A percentile compares a stretch with the other conserved stretches of the same genome.
Evolutionary conservation across 2,113 vertebrate species (phyloP).

Genomic region (Hucho hucho): DNA sequence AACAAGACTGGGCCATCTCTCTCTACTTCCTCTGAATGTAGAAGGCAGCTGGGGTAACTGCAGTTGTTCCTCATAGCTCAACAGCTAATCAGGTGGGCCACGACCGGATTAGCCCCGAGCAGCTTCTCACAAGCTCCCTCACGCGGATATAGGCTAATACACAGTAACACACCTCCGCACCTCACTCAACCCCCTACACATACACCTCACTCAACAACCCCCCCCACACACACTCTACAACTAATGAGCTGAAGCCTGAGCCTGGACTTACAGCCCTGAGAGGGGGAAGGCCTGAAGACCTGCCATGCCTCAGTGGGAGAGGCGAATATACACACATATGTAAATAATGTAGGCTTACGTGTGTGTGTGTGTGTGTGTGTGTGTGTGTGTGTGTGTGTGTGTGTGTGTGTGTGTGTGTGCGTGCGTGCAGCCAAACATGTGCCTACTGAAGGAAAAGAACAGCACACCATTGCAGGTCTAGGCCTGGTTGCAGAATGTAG

Average conservation of each 20-base stretch:
- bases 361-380: neutral
- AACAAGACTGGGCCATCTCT: neutral
- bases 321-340: neutral
- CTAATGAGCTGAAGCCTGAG: neutral
- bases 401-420: no score
- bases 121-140: slow-evolving; percentile 3
- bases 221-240: neutral
- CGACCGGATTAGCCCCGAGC: neutral
- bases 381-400: no score
- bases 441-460: neutral
- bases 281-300: neutral
- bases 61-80: neutral
- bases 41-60: neutral
- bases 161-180: slow-evolving; percentile 6
- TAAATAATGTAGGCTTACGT: neutral
- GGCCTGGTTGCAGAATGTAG: neutral
- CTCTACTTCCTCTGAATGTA: neutral
- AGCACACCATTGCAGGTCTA: neutral
- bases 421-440: neutral
- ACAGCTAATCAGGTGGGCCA: neutral
- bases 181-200: neutral
- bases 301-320: neutral
- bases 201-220: neutral
- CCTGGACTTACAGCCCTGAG: neutral
- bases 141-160: neutral